Evolutionary conservation across 2,888 invertebrate genomes (phyloP), one percentile per base, ranked within the genome.

Genomic region (Zootermopsis nevadensis): DNA sequence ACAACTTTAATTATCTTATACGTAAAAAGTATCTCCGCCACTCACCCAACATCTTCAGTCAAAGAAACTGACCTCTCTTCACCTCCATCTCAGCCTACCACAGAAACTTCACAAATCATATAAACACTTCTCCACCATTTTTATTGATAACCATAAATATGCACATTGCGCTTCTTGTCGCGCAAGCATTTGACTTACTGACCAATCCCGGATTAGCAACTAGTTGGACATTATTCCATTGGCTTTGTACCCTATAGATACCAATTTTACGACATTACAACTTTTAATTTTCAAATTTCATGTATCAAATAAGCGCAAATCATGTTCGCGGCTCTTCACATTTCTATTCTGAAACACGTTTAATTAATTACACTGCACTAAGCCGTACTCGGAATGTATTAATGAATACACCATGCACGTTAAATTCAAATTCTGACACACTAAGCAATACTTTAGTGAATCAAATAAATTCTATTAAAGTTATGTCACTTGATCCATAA

Each of bases 41-140:
- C 74, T 74, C 38, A 74, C 74, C 33, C n/a, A 38, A 38, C 74
- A 74, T 74, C 38, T 69, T 74, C 27, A 33, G 4, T 38, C 42
- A 74, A 38, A 33, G 7, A 38, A 38, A 33, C 19, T 19, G 38
- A 38, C 74, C 74, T 38, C 38, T 38, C 74, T 42, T n/a, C n/a
- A n/a, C 74, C 74, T 74, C 74, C 74, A 38, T 1, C 74, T 38
- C 74, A 74, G 12, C 74, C 74, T 38, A 8, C 38, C 33, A 27
- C 35, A 33, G 3, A 74, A 33, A 22, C 15, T 74, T 74, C 33
- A 10, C 31, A 33, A 38, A 27, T 74, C n/a, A 74, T 22, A 74
- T 38, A 2, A 33, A 38, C 38, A 38, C n/a, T 22, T 42, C 0
- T n/a, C 38, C 7, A 22, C 74, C 74, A 74, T 74, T 38, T n/a